These are phyloP conservation scores for Herpetotheres cachinnans DNA, from an alignment of 2,113 vertebrate species.

Conservation along the genomic window DNA sequence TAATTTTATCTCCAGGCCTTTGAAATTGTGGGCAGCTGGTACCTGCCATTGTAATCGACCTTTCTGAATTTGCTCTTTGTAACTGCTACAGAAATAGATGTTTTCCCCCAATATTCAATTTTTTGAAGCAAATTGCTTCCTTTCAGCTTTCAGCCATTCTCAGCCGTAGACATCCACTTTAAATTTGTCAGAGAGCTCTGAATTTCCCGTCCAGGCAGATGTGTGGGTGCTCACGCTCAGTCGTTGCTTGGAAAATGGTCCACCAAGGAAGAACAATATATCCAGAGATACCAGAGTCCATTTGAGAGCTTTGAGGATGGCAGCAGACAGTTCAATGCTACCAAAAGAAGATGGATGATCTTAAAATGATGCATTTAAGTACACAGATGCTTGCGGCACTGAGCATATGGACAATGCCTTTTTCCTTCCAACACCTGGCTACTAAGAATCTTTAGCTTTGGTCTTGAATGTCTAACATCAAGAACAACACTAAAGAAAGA, in stretches of 20 bases:
- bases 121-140: background rate
- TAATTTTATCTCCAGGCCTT: background rate
- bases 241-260: background rate
- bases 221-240: background rate
- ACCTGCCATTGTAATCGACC: background rate
- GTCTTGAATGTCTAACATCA: background rate
- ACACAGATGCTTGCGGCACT: background rate
- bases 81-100: background rate
- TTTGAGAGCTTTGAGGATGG: background rate
- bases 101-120: background rate
- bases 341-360: background rate
- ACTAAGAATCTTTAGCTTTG: background rate
- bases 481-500: background rate
- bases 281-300: background rate
- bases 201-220: background rate
- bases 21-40: background rate
- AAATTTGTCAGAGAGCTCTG: background rate
- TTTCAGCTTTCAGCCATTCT: background rate
- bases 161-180: background rate
- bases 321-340: background rate
- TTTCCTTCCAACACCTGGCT: background rate
- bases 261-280: background rate
- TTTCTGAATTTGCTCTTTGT: background rate
- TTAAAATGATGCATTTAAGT: background rate
- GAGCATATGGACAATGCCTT: background rate